A percentile compares a stretch with the other conserved stretches of the same genome.
These are phyloP conservation scores for Tragopan temminckii DNA, from an alignment of 2,797 vertebrate genomes.

Conservation along the genomic window DNA sequence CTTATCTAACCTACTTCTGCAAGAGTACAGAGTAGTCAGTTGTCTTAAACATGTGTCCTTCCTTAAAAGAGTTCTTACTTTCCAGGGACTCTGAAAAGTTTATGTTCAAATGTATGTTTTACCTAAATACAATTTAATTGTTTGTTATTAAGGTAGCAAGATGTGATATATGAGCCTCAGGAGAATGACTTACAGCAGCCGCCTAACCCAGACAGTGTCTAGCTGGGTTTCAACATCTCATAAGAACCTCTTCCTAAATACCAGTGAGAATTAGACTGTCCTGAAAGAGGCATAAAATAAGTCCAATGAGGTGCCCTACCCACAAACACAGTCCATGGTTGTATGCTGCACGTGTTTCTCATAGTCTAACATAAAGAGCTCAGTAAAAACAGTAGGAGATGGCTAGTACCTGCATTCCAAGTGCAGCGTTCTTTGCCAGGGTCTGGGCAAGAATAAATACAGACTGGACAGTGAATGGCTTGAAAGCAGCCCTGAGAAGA, in stretches of 20 bases:
- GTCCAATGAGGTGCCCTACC: neutral
- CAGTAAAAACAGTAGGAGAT: neutral
- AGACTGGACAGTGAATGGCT: too few relatives aligned
- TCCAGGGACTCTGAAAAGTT: neutral
- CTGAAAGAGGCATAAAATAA: neutral
- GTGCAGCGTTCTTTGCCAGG: too few relatives aligned
- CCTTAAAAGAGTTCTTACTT: neutral
- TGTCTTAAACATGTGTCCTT: neutral
- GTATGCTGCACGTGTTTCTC: fast-evolving
- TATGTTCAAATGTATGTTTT: neutral
- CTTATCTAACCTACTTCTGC: neutral
- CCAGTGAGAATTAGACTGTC: neutral
- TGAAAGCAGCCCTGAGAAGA: too few relatives aligned
- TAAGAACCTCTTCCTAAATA: neutral
- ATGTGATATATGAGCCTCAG: neutral
- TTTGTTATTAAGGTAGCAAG: neutral
- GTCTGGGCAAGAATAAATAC: too few relatives aligned
- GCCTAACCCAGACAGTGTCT: neutral
- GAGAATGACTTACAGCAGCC: neutral
- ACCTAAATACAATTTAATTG: neutral
- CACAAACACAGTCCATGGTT: neutral
- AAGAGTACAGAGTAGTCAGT: neutral
- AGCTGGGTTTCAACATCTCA: neutral
- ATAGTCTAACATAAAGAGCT: neutral
- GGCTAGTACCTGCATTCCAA: fast-evolving